A percentile compares a stretch with the other conserved stretches of the same genome.
phyloP scores from a whole-genome alignment of 2,888 invertebrate species.

The Leucania comma region DNA sequence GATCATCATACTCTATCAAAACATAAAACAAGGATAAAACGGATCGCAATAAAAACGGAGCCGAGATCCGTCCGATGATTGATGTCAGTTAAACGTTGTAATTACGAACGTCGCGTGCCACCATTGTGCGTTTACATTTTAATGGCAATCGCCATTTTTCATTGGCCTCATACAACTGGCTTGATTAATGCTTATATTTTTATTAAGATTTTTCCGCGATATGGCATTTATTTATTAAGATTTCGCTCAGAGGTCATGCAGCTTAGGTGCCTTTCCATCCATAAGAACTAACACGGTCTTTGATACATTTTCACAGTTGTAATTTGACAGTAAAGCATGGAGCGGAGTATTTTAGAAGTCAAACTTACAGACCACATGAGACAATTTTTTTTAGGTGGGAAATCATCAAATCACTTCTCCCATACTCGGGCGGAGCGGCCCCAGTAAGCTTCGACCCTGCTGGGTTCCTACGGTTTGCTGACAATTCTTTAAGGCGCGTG shows the following conservation, averaged over 20 bases:
- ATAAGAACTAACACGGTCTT: background rate
- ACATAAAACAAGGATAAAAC: constrained; percentile 51
- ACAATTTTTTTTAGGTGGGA: too few relatives aligned
- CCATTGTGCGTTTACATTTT: constrained; percentile 76
- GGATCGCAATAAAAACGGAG: constrained; percentile 58
- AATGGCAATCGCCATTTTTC: constrained; percentile 83
- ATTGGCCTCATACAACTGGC: constrained; percentile 71
- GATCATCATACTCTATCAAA: constrained; percentile 41
- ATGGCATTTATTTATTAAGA: constrained; percentile 24
- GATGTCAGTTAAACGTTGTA: constrained; percentile 83
- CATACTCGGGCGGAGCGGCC: too few relatives aligned
- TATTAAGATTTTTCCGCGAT: constrained; percentile 78
- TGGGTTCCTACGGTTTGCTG: too few relatives aligned
- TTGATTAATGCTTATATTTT: constrained; percentile 86
- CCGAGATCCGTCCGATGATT: constrained; percentile 74
- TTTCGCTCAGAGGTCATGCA: background rate
- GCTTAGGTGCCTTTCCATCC: background rate
- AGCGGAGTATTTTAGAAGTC: background rate
- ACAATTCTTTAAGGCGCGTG: too few relatives aligned
- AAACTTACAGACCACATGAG: background rate
- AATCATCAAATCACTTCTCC: too few relatives aligned
- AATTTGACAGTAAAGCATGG: background rate
- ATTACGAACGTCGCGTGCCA: constrained; percentile 80
- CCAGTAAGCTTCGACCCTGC: too few relatives aligned
- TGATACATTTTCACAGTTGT: too few relatives aligned